Base-by-base conservation (phyloP, 2,888 invertebrate genomes). In the Odontothrips loti region DNA sequence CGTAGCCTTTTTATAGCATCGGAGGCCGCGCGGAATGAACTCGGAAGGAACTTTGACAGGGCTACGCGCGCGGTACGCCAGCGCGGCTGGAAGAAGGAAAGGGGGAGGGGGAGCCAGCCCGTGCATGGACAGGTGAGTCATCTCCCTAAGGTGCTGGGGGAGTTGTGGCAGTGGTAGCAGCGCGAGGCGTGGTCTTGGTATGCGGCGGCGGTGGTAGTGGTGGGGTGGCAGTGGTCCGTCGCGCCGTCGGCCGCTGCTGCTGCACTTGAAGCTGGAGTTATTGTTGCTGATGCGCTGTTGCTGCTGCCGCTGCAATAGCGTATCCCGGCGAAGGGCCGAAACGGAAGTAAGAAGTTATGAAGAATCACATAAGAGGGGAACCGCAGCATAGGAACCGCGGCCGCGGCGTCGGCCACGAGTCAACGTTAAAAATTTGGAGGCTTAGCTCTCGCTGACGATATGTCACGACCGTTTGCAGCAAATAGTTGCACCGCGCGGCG, bases 91-190 rank as follows among this genome's bases (percentile, higher is more conserved):
- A 15, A n/a, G 15, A n/a, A 8, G 15, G 58, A n/a, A 4, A 17
- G 58, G 58, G 10, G 58, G 17, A 15, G 58, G 12, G 58, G 58
- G 17, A 8, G 58, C 6, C 20, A 11, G 12, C 11, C 68, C 23
- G 23, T 75, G 68, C 68, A 75, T 75, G 68, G 68, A 75, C 68
- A 75, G 68, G 68, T 75, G 68, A 75, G 23, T 75, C 68, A 75
- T 75, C 68, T 75, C 68, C n/a, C 23, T 23, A 12, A 27, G 68
- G 23, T 23, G 68, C 23, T 27, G 68, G 23, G 27, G 68, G 68
- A 12, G 23, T 4, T 12, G 23, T 9, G 27, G 23, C 23, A 27
- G 68, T 10, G 23, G 68, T 12, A 27, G 68, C 23, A 27, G 68
- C 68, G 12, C n/a, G 27, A 2, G 23, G 27, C 11, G 27, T n/a